phyloP scores from a whole-genome alignment of 2,113 vertebrate species.

The Mugil cephalus region DNA sequence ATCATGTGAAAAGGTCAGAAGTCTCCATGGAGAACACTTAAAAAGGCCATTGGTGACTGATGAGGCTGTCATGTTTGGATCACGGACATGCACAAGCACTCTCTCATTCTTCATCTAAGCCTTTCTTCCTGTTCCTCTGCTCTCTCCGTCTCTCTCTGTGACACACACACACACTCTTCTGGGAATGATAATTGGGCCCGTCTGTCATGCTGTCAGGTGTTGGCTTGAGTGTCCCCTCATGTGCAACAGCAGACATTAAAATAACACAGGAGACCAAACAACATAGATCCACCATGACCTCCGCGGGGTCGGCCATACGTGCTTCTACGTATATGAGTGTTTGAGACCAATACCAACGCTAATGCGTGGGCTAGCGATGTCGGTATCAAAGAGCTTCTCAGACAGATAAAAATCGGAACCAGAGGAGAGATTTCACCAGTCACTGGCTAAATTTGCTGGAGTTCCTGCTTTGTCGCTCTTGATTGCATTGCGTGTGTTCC shows the following conservation, averaged over 20 bases:
- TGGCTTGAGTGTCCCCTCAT: constrained; percentile 65
- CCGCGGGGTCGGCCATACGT: constrained; percentile 45
- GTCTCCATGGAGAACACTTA: constrained; percentile 75
- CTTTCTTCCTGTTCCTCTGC: constrained; percentile 28
- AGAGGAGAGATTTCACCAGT: constrained; percentile 48
- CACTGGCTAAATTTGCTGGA: constrained; percentile 37
- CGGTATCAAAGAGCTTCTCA: not conserved
- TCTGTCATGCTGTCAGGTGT: constrained; percentile 77
- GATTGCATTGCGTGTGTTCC: constrained; percentile 58
- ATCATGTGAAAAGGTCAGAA: constrained; percentile 80
- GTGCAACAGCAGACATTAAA: constrained; percentile 74
- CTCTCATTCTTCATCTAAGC: constrained; percentile 21
- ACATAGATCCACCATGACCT: constrained; percentile 65
- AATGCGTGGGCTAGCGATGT: not conserved
- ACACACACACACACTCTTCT: constrained; percentile 45
- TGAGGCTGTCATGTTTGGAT: constrained; percentile 78
- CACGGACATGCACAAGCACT: constrained; percentile 61
- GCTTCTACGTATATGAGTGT: not conserved
- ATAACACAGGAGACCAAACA: constrained; percentile 70
- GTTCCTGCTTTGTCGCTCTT: constrained; percentile 61
- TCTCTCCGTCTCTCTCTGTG: constrained; percentile 10
- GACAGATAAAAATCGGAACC: constrained; percentile 30
- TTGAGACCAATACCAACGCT: constrained; percentile 12
- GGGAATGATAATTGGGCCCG: constrained; percentile 73
- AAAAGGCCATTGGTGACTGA: constrained; percentile 82